Conservation (phyloP, 2,797 vertebrate species). For the Poecilia picta region DNA sequence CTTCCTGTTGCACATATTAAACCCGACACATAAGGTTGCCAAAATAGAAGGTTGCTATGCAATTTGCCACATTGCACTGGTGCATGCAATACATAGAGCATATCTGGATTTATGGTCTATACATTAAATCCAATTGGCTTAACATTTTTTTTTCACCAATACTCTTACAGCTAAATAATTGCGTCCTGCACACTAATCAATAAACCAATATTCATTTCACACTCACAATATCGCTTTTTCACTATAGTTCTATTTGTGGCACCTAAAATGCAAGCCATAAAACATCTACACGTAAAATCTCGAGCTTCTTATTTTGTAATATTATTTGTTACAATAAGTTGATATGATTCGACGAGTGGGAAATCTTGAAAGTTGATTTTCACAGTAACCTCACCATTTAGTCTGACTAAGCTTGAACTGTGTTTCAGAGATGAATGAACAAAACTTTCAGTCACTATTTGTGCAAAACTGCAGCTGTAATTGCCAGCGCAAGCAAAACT, state of each 20-base stretch:
- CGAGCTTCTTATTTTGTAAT: neutral
- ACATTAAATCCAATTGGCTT: neutral
- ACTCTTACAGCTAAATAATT: neutral
- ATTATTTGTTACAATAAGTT: neutral
- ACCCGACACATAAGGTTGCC: constrained; percentile 20
- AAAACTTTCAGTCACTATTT: neutral
- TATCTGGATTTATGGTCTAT: neutral
- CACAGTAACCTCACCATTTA: neutral
- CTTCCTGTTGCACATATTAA: constrained; percentile 27
- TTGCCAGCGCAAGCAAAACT: too few relatives aligned
- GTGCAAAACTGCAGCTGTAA: constrained; percentile 1
- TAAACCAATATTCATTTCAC: neutral
- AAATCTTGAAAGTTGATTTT: neutral
- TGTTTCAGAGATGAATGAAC: neutral
- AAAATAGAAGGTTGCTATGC: constrained; percentile 23
- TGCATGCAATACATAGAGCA: constrained; percentile 13
- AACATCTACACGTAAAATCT: neutral
- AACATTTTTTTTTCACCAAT: too few relatives aligned
- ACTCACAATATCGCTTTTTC: neutral
- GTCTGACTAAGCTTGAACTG: neutral
- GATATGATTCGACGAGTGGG: neutral
- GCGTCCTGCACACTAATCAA: neutral
- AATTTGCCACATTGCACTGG: constrained; percentile 4
- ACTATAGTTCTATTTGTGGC: neutral
- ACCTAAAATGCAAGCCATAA: neutral